Evolutionary conservation across 2,888 invertebrate genomes (phyloP).

Genomic region (Idaea aversata): DNA sequence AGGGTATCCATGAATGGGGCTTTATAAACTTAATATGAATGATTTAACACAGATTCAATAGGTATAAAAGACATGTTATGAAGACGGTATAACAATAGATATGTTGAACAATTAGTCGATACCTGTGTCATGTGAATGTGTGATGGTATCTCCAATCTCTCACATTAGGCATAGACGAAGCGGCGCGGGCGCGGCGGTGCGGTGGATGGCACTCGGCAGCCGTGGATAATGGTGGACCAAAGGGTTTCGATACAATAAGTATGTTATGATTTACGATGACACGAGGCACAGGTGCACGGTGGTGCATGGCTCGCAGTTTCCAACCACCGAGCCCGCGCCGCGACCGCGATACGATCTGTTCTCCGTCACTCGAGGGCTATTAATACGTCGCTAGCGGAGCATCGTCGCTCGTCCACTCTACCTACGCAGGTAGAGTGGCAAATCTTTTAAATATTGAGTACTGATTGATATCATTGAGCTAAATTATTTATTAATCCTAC

Average conservation of each 20-base stretch:
- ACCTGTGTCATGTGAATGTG: not conserved
- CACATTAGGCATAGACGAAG: not conserved
- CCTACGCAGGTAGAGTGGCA: not conserved
- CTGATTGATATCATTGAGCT: no score
- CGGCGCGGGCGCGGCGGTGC: not conserved
- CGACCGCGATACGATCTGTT: not conserved
- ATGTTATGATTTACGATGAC: not conserved
- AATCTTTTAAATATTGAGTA: not conserved
- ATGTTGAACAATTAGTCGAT: not conserved
- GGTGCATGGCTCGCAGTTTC: no score
- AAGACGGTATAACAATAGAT: not conserved
- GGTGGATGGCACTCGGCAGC: not conserved
- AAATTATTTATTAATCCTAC: no score
- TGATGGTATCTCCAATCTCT: not conserved
- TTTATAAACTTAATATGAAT: no score
- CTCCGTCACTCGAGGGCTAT: not conserved
- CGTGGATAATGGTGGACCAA: not conserved
- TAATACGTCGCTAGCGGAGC: not conserved
- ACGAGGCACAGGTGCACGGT: not conserved
- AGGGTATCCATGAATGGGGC: no score
- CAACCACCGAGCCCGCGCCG: not conserved
- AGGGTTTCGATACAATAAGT: not conserved
- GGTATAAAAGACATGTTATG: not conserved
- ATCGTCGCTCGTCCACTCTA: not conserved
- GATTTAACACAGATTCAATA: no score